Conservation (phyloP, 2,888 invertebrate species). For the Sinhomidia bicolor region DNA sequence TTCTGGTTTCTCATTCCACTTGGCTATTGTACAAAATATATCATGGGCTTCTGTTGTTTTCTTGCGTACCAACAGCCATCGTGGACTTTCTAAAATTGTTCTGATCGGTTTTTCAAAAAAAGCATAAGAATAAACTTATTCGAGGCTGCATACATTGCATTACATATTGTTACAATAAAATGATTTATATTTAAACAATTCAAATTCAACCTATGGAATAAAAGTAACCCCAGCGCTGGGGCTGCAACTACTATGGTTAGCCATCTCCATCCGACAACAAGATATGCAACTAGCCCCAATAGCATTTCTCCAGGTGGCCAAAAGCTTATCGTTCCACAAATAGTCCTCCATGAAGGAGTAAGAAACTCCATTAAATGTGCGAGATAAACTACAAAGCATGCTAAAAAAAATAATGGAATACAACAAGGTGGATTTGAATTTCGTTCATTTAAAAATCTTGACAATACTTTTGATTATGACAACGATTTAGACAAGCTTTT, state of each 20-base stretch:
- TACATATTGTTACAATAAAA: neutral
- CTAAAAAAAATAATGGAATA: constrained; percentile 16
- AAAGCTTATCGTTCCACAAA: constrained; percentile 70
- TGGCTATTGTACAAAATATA: constrained; percentile 76
- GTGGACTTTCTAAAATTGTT: constrained; percentile 76
- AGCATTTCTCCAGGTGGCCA: constrained; percentile 73
- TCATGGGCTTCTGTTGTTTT: constrained; percentile 69
- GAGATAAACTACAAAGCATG: constrained; percentile 69
- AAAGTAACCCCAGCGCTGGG: constrained; percentile 58
- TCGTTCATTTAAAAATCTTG: too few species aligned
- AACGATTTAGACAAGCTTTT: too few species aligned
- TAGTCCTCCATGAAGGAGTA: constrained; percentile 72
- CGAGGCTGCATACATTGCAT: neutral
- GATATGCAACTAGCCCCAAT: constrained; percentile 68
- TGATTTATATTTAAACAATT: too few species aligned
- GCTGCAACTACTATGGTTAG: constrained; percentile 61
- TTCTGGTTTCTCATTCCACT: constrained; percentile 70
- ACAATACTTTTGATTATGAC: too few species aligned
- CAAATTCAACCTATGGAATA: constrained; percentile 49
- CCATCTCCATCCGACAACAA: constrained; percentile 71
- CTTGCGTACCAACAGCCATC: constrained; percentile 76
- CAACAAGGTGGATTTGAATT: too few species aligned
- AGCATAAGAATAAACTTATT: too few species aligned
- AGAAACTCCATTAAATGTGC: constrained; percentile 77
- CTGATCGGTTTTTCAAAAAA: too few species aligned